These are phyloP conservation scores for Salvelinus fontinalis DNA, from an alignment of 2,113 vertebrate genomes.

Conservation along the genomic window DNA sequence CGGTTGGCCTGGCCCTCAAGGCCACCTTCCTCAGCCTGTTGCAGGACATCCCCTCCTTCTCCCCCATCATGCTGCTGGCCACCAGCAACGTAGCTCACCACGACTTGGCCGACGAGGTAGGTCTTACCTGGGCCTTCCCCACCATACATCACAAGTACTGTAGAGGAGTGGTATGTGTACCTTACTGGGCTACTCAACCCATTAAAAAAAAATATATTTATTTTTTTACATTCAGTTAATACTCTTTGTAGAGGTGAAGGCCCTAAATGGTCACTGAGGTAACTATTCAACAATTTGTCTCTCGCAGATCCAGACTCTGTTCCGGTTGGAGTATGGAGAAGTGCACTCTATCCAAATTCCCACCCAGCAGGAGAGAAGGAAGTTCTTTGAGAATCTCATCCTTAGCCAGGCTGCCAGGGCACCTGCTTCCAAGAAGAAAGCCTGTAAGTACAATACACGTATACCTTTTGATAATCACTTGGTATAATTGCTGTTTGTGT, in stretches of 20 bases:
- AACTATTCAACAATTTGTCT: neutral
- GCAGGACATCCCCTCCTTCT: conserved; percentile 82
- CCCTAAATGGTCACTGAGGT: too few relatives aligned
- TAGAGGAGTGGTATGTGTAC: too few relatives aligned
- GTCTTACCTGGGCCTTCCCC: neutral
- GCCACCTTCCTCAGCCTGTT: conserved; percentile 81
- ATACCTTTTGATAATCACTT: neutral
- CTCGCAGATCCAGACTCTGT: conserved; percentile 78
- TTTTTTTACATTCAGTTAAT: too few relatives aligned
- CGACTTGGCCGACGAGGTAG: conserved; percentile 54
- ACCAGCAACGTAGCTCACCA: conserved; percentile 64
- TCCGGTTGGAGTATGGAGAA: conserved; percentile 75
- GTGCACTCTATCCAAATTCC: conserved; percentile 69
- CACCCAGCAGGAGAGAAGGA: conserved; percentile 67
- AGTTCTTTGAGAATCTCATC: conserved; percentile 84
- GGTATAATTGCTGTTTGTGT: neutral
- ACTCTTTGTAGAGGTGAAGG: too few relatives aligned
- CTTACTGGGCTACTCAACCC: too few relatives aligned
- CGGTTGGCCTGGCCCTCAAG: conserved; percentile 71
- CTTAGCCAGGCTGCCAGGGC: conserved; percentile 79
- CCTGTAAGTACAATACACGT: conserved; percentile 64
- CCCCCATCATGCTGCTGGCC: conserved; percentile 84
- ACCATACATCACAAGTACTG: too few relatives aligned
- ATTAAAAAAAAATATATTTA: too few relatives aligned
- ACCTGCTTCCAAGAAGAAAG: conserved; percentile 69